Percentiles rank a stretch among this genome's conserved stretches.
phyloP scores from a whole-genome alignment of 2,888 invertebrate genomes.

The Caenorhabditis sp. region DNA sequence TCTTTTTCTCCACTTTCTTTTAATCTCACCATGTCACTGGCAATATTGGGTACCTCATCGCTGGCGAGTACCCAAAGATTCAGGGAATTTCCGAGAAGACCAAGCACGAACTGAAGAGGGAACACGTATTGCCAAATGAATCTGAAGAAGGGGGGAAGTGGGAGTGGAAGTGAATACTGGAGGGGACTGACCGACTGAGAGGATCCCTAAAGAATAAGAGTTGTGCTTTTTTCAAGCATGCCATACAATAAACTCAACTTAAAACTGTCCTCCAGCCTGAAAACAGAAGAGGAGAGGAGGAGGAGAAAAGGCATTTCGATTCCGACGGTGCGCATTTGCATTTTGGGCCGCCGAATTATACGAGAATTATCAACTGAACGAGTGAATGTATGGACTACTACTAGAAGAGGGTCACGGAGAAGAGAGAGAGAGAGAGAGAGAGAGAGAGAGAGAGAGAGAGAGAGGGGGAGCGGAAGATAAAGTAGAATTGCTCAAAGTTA shows the following conservation, averaged over 20 bases:
- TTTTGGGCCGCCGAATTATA: constrained; percentile 32
- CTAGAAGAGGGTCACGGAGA: neutral
- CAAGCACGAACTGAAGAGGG: constrained; percentile 75
- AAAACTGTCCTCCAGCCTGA: constrained; percentile 9
- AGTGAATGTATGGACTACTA: constrained; percentile 12
- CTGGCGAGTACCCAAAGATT: constrained; percentile 76
- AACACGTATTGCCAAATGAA: constrained; percentile 74
- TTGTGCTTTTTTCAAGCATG: constrained; percentile 66
- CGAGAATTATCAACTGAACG: constrained; percentile 26
- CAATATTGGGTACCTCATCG: constrained; percentile 75
- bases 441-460: neutral
- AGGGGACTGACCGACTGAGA: constrained; percentile 52
- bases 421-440: constrained; percentile 3
- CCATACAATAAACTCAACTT: constrained; percentile 48
- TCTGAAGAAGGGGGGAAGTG: too few species aligned
- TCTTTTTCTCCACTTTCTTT: neutral
- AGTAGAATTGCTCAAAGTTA: too few species aligned
- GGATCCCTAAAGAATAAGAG: constrained; percentile 63
- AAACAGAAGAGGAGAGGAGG: neutral
- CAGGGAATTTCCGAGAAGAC: constrained; percentile 75
- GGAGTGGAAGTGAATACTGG: too few species aligned
- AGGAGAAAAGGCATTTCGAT: neutral
- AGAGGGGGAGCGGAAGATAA: too few species aligned
- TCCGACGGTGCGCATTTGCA: constrained; percentile 16
- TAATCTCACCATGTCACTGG: constrained; percentile 76